Percentiles rank a stretch among this genome's conserved stretches.
Evolutionary conservation across 1,140 invertebrate species (phyloP).

Genomic region (Episyrphus balteatus): DNA sequence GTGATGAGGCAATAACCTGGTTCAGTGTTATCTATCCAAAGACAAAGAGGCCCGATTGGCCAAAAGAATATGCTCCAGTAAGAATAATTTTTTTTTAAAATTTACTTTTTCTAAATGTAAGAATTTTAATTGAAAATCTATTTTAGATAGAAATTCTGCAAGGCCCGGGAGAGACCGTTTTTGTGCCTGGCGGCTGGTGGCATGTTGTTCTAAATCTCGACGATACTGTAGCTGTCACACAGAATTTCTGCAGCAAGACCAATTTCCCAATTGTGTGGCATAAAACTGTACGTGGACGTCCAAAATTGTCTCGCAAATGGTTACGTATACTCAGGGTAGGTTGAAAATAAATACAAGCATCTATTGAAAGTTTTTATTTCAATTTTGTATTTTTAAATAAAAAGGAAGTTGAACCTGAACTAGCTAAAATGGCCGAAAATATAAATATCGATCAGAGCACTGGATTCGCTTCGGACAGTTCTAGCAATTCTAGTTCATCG

Average conservation of each 20-base stretch:
- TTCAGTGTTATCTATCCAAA: conserved; percentile 94
- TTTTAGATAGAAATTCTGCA: conserved; percentile 88
- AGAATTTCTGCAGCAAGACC: conserved; percentile 92
- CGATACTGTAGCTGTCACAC: conserved; percentile 92
- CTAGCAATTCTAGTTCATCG: conserved; percentile 79
- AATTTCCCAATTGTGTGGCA: conserved; percentile 98
- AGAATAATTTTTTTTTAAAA: conserved; percentile 16
- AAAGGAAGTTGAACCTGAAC: conserved; percentile 66
- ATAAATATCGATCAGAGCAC: conserved; percentile 80
- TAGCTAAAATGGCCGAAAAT: conserved; percentile 71
- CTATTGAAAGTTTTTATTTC: background rate
- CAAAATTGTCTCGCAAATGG: conserved; percentile 87
- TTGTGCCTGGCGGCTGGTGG: conserved; percentile 98
- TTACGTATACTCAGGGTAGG: conserved; percentile 52
- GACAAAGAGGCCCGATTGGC: conserved; percentile 82
- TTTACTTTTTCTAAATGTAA: background rate
- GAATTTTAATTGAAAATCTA: background rate
- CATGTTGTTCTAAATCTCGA: conserved; percentile 97
- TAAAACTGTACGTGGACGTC: conserved; percentile 89
- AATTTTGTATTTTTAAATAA: conserved; percentile 34
- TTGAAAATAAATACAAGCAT: background rate
- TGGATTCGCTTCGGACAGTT: conserved; percentile 89
- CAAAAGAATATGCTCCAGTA: conserved; percentile 78
- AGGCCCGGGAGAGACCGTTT: conserved; percentile 93
- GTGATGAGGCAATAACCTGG: conserved; percentile 98